Conservation (phyloP, 2,113 vertebrate species). For the Uria aalge region DNA sequence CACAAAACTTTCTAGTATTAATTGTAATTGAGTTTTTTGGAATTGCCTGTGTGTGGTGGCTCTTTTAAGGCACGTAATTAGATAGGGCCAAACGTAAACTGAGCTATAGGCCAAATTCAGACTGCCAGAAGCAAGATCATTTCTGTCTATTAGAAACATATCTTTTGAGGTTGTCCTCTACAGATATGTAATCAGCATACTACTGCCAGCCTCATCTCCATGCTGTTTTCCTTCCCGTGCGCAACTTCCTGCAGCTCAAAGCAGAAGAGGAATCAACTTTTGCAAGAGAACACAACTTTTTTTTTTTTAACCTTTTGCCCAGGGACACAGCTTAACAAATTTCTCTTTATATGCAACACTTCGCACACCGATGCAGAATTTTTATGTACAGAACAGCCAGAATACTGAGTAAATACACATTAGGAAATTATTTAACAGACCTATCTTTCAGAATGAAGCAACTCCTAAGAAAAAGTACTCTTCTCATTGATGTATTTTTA, state of each 20-base stretch:
- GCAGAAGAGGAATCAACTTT: neutral
- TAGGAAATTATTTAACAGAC: neutral
- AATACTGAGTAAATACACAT: neutral
- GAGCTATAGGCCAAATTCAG: neutral
- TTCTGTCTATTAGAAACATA: neutral
- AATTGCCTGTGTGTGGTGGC: accelerated
- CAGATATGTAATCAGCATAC: neutral
- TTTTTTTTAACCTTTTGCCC: neutral
- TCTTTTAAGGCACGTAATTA: neutral
- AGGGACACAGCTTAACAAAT: neutral
- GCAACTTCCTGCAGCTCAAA: neutral
- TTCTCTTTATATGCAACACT: neutral
- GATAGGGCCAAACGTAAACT: neutral
- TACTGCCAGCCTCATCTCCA: neutral
- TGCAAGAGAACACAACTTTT: neutral
- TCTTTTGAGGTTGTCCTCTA: neutral
- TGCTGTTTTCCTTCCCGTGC: neutral
- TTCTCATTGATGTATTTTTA: neutral
- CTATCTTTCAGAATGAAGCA: neutral
- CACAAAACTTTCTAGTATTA: neutral
- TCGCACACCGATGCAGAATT: neutral
- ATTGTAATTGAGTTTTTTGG: neutral
- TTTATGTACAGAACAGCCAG: neutral
- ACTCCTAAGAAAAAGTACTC: neutral
- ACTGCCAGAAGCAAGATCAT: neutral